phyloP scores from a whole-genome alignment of 2,113 vertebrate genomes.

The Strigops habroptila region DNA sequence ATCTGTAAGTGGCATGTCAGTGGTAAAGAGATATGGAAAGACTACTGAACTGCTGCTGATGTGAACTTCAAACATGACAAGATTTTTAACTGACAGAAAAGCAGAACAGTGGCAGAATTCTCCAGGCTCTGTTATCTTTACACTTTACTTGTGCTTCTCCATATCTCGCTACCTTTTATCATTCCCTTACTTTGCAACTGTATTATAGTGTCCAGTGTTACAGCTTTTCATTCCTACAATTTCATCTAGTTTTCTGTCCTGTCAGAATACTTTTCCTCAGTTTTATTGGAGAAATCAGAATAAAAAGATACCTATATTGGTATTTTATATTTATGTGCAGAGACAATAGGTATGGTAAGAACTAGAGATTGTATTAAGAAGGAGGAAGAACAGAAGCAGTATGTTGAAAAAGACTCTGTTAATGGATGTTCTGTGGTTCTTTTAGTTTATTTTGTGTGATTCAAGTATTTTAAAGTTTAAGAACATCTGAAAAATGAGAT shows the following conservation, averaged over 20 bases:
- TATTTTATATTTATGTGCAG: background rate
- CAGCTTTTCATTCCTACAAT: background rate
- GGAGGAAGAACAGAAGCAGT: background rate
- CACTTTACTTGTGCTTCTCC: background rate
- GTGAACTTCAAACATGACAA: background rate
- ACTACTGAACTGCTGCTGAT: background rate
- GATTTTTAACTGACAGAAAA: slow-evolving; percentile 23
- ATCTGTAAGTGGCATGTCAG: background rate
- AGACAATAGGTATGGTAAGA: background rate
- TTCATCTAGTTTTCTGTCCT: background rate
- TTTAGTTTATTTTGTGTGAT: background rate
- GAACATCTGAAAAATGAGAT: background rate
- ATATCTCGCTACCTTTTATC: background rate
- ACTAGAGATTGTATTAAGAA: background rate
- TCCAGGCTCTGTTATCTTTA: background rate
- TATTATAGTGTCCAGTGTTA: background rate
- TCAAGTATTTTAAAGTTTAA: background rate
- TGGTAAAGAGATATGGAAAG: background rate
- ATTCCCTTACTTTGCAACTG: background rate
- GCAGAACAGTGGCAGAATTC: background rate
- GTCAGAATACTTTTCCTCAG: background rate
- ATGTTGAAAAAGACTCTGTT: background rate
- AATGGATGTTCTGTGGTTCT: background rate
- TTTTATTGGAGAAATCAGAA: slow-evolving; percentile 5
- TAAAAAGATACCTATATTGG: background rate